Evolutionary conservation across 1,140 invertebrate species (phyloP).

Genomic region (Callitettix versicolor): DNA sequence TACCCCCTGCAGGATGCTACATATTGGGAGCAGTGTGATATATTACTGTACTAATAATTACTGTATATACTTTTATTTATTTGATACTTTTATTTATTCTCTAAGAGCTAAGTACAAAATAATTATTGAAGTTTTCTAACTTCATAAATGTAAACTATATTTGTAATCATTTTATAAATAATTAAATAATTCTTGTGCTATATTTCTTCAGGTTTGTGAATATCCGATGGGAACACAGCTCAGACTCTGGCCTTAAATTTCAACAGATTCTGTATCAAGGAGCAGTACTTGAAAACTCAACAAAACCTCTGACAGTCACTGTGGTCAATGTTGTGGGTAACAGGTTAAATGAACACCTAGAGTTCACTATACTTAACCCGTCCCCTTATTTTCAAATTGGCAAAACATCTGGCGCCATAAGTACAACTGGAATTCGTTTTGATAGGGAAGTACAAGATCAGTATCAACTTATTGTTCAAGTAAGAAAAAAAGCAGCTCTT

Average conservation of each 20-base stretch:
- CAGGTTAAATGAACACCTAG: constrained; percentile 75
- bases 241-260: constrained; percentile 69
- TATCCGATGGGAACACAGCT: constrained; percentile 57
- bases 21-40: no score
- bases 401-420: constrained; percentile 73
- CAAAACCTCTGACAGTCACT: constrained; percentile 62
- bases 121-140: no score
- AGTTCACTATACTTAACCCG: constrained; percentile 81
- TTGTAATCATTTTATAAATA: neutral
- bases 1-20: no score
- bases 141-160: neutral
- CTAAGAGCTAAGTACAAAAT: no score
- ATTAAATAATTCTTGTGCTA: neutral
- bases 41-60: no score
- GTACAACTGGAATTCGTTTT: constrained; percentile 69
- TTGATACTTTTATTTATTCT: no score
- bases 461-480: constrained; percentile 76
- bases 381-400: constrained; percentile 83
- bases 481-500: no score
- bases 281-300: constrained; percentile 72
- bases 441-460: constrained; percentile 75
- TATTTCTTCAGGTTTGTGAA: constrained; percentile 22
- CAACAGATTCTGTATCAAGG: constrained; percentile 70
- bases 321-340: constrained; percentile 80
- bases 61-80: no score